Percentiles rank a stretch among this genome's conserved stretches.
Conservation (phyloP, 2,888 invertebrate genomes). For the Loripinus fragilis region DNA sequence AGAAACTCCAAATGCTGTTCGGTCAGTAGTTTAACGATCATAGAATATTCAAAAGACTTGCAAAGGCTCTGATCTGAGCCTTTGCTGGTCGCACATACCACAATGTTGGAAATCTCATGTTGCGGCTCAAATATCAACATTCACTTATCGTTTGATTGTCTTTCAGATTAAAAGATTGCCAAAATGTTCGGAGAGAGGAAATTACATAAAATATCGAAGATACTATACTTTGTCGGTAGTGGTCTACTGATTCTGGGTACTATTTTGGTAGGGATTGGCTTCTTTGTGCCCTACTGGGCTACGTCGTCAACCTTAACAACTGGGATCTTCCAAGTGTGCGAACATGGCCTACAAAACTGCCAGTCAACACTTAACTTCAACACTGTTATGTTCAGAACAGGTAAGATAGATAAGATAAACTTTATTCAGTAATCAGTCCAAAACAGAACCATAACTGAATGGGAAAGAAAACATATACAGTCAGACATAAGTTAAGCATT, state of each 20-base stretch:
- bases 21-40: too few relatives aligned
- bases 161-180: neutral
- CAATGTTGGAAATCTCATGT: too few relatives aligned
- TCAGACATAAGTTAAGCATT: too few relatives aligned
- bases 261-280: neutral
- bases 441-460: too few relatives aligned
- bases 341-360: neutral
- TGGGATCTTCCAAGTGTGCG: neutral
- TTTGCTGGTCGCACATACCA: neutral
- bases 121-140: neutral
- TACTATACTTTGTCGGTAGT: neutral
- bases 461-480: too few relatives aligned
- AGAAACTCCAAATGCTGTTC: neutral
- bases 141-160: neutral
- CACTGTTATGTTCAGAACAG: neutral
- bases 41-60: neutral
- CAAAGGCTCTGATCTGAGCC: neutral
- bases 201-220: slow-evolving; percentile 1
- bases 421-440: too few relatives aligned
- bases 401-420: too few relatives aligned
- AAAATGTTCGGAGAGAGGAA: slow-evolving; percentile 5
- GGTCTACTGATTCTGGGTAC: neutral
- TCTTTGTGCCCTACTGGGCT: neutral
- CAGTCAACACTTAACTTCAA: neutral
- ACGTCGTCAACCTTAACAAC: too few relatives aligned